Base-by-base conservation (phyloP, 2,113 vertebrate genomes). In the Chauna torquata region DNA sequence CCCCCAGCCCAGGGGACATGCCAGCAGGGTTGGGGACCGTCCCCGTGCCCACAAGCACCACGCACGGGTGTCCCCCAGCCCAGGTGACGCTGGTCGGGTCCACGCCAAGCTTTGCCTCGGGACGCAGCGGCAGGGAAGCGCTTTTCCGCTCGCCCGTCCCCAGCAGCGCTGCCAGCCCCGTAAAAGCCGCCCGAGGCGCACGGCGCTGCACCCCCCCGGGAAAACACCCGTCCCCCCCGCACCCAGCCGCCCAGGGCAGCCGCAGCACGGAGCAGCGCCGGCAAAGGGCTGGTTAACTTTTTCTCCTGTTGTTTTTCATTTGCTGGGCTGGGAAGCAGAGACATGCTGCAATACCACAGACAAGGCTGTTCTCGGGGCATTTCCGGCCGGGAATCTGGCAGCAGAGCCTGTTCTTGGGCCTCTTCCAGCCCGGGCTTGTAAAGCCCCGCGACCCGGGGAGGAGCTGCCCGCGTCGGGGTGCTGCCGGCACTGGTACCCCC, bases 311-410 rank as follows among this genome's bases (percentile, higher is more conserved):
- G 94, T 93, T 95, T 96, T 93, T 64, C 88, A 91, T 96, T 93
- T 45, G 90, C 20, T 2, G 88, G 88, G 92, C 83, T 91, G 88
- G 90, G 92, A 95, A 95, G 91, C 88, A 80, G 97, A 94, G 97
- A 88, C 86, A 42, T 95, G 96, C 94, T 91, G 97, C 95, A 95
- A 95, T 92, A 94, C 88, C 96, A 92, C 86, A 91, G 96, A 92
- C 74, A 47, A 96, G 94, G 94, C 96, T 97, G 92, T 75, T 94
- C 96, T 95, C 38, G 72, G 95, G 97, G 97, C 97, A 97, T 97
- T 97, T 97, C 96, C 96, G 95, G 95, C 96, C 76, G 86, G 92
- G 94, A 97, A 97, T 97, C 96, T 97, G 96, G 97, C 95, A 95
- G 89, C 74, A 70, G 83, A 91, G 92, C 66, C 78, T 89, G 83